Evolutionary conservation across 1,140 invertebrate genomes (phyloP).

Genomic region (Bombyx mandarina): DNA sequence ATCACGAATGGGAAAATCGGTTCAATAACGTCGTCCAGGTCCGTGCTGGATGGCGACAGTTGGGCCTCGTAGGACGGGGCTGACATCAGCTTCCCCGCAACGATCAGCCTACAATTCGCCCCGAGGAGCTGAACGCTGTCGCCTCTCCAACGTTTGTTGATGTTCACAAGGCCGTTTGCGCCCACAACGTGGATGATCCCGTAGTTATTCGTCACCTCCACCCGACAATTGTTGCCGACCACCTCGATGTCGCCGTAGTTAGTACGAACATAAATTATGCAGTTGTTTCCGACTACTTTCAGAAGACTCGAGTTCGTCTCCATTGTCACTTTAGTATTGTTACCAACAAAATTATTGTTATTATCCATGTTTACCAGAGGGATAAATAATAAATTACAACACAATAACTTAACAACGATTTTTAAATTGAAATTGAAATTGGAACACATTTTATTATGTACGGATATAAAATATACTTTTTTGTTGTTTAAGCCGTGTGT

Average conservation of each 20-base stretch:
- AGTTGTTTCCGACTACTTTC: conserved; percentile 56
- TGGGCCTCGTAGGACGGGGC: conserved; percentile 42
- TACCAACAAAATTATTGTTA: conserved; percentile 54
- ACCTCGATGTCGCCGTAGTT: conserved; percentile 60
- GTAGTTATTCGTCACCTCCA: conserved; percentile 49
- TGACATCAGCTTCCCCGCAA: conserved; percentile 47
- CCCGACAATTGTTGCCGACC: conserved; percentile 51
- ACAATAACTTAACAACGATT: conserved; percentile 5
- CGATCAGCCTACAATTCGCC: conserved; percentile 37
- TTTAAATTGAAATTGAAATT: conserved; percentile 4
- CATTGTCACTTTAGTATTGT: conserved; percentile 65
- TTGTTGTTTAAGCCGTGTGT: conserved; percentile 15
- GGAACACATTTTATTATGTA: conserved; percentile 2
- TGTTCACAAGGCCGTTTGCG: conserved; percentile 38
- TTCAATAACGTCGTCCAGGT: conserved; percentile 60
- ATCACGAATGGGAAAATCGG: conserved; percentile 63
- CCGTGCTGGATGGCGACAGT: conserved; percentile 57
- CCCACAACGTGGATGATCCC: conserved; percentile 50
- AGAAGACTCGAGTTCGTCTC: conserved; percentile 40
- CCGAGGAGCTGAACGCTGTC: conserved; percentile 51
- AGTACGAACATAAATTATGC: conserved; percentile 39
- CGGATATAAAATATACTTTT: not conserved
- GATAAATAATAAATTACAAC: too few species aligned
- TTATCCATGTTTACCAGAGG: conserved; percentile 48
- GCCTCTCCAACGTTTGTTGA: conserved; percentile 38